Evolutionary conservation across 2,113 vertebrate genomes (phyloP), one percentile per base, ranked within the genome.

Genomic region (Brachionichthys hirsutus): DNA sequence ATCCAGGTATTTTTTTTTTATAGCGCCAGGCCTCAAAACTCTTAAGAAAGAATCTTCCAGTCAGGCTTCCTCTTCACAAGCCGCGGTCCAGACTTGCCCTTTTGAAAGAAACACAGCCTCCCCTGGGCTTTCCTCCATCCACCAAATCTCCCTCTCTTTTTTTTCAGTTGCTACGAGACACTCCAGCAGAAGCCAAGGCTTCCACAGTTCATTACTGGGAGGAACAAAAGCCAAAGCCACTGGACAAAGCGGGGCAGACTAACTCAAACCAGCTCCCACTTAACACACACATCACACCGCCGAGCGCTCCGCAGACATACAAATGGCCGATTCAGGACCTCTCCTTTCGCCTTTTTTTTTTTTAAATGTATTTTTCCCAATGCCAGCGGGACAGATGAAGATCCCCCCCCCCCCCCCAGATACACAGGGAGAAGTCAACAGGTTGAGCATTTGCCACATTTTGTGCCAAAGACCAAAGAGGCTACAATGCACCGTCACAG

Each of bases 91-190:
- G 68, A 70, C 63, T 64, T 79, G 66, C 73, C 79, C 70, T 80
- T 70, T 38, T 46, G 56, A 80, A 55, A 74, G 64, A 55, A 74
- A 68, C 63, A 81, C 80, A 78, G 70, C 77, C 70, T 82, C 65
- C 75, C 70, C 66, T 69, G 67, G 82, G 77, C 78, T 66, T 78
- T 38, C 52, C 82, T 75, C 64, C 62, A 61, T 79, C 81, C 65
- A 65, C 75, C 81, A 73, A 74, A 72, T 54, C 75, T 78, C 78
- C 59, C 62, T 83, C 76, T 77, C 80, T 30, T 30, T 76, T 75
- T 70, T 73, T 77, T 62, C 82, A 86, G 89, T 90, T 91, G 88
- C 89, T 89, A 91, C 79, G 90, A 89, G 85, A 91, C 87, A 84
- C 83, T 82, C 69, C 68, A 84, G 77, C 85, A 72, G 63, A 84